Conservation (phyloP, 2,888 invertebrate genomes). For the Platypus cylindrus region DNA sequence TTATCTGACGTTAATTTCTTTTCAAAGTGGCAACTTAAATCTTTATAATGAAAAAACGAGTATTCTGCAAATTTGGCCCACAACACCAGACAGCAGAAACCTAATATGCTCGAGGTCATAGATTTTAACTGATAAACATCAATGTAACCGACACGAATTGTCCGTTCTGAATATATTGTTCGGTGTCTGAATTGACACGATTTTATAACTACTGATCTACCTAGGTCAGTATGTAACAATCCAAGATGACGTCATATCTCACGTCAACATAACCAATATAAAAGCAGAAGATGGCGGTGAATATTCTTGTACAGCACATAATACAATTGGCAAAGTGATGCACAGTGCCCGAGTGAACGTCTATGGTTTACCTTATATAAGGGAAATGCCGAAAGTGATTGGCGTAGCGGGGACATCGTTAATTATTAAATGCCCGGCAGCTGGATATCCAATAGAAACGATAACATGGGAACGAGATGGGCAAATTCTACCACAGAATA, state of each 20-base stretch:
- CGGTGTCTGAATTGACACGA: too few relatives aligned
- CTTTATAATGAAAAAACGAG: too few relatives aligned
- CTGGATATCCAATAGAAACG: slow-evolving; percentile 77
- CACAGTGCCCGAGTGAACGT: slow-evolving; percentile 36
- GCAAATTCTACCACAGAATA: slow-evolving; percentile 72
- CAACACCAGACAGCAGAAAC: not conserved
- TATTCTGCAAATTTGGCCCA: too few relatives aligned
- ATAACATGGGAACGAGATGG: slow-evolving; percentile 87
- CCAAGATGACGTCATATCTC: slow-evolving; percentile 85
- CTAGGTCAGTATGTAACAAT: slow-evolving; percentile 74
- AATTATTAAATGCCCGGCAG: slow-evolving; percentile 78
- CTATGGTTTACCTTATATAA: slow-evolving; percentile 55
- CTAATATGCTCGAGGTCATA: not conserved
- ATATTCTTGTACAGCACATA: slow-evolving; percentile 74
- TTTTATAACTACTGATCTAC: too few relatives aligned
- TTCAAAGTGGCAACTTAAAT: too few relatives aligned
- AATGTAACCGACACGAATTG: not conserved
- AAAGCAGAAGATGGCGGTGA: slow-evolving; percentile 85
- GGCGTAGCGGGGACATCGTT: slow-evolving; percentile 76
- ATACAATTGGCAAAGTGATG: slow-evolving; percentile 65
- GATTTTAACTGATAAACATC: not conserved
- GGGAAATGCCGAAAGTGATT: slow-evolving; percentile 79
- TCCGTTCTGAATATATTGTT: too few relatives aligned
- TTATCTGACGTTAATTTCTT: too few relatives aligned
- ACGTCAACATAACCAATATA: slow-evolving; percentile 78